A percentile compares a stretch with the other conserved stretches of the same genome.
Conservation (phyloP, 2,113 vertebrate species). For the Camelus dromedarius region DNA sequence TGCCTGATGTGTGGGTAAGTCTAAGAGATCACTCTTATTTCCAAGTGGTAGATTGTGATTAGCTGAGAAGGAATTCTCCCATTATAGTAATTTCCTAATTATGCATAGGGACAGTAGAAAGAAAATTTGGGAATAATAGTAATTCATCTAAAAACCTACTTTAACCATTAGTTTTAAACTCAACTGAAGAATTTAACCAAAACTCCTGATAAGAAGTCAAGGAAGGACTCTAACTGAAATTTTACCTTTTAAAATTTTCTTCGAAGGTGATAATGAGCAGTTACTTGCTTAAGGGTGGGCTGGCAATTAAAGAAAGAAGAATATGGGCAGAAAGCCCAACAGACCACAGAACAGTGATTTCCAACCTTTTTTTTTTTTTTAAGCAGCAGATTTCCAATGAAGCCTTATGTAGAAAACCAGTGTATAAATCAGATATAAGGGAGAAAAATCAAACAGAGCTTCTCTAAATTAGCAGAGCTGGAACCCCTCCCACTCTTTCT, state of each 20-base stretch:
- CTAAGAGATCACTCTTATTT: slow-evolving; percentile 39
- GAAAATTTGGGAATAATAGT: slow-evolving; percentile 50
- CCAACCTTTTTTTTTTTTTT: not conserved
- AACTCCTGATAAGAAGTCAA: slow-evolving; percentile 16
- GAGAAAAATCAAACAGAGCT: not conserved
- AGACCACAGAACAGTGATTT: slow-evolving; percentile 8
- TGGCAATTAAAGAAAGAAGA: slow-evolving; percentile 39
- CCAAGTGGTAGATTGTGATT: slow-evolving; percentile 13
- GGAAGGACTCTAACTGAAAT: not conserved
- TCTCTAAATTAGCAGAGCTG: not conserved
- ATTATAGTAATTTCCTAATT: slow-evolving; percentile 62
- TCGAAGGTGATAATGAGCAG: slow-evolving; percentile 38
- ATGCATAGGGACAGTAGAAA: not conserved
- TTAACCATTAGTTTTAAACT: slow-evolving; percentile 47
- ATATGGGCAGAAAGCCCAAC: not conserved
- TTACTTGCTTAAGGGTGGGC: not conserved
- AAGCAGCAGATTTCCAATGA: slow-evolving; percentile 5
- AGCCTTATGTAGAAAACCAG: not conserved
- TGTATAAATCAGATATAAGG: not conserved
- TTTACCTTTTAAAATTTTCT: not conserved
- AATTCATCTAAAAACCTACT: slow-evolving; percentile 29
- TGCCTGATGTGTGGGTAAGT: not conserved
- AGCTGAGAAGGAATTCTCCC: slow-evolving; percentile 7
- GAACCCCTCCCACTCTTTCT: not conserved
- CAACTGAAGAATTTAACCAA: slow-evolving; percentile 32